These are phyloP conservation scores for Bombus terrestris DNA, from an alignment of 1,140 invertebrate species.

Conservation along the genomic window DNA sequence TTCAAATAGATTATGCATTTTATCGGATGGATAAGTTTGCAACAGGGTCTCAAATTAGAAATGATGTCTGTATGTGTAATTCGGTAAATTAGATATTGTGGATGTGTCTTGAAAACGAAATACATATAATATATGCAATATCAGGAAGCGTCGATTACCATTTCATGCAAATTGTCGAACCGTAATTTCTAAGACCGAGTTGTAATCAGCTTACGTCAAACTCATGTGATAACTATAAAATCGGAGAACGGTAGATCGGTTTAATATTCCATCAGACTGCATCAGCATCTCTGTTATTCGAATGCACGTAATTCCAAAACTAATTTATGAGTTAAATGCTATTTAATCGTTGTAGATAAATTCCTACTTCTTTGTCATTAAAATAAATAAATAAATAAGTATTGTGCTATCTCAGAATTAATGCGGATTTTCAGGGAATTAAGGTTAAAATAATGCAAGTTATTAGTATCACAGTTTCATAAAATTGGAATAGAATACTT, in stretches of 20 bases:
- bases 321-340: conserved; percentile 31
- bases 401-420: too few species aligned
- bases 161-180: not conserved
- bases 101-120: not conserved
- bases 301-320: too few species aligned
- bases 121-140: not conserved
- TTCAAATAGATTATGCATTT: too few species aligned
- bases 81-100: not conserved
- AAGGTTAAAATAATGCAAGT: too few species aligned
- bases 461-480: too few species aligned
- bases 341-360: conserved; percentile 35
- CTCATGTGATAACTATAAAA: conserved; percentile 10
- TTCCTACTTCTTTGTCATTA: too few species aligned
- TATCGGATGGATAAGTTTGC: too few species aligned
- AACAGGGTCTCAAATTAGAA: not conserved
- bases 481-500: too few species aligned
- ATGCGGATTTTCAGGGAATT: too few species aligned
- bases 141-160: not conserved
- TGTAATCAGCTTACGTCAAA: conserved; percentile 9
- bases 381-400: too few species aligned
- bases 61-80: not conserved
- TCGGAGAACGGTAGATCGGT: conserved; percentile 19
- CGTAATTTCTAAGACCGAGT: not conserved
- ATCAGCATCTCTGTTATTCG: conserved; percentile 44
- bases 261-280: conserved; percentile 49